Evolutionary conservation across 2,888 invertebrate species (phyloP).

Genomic region (Ryuthela nishihirai): DNA sequence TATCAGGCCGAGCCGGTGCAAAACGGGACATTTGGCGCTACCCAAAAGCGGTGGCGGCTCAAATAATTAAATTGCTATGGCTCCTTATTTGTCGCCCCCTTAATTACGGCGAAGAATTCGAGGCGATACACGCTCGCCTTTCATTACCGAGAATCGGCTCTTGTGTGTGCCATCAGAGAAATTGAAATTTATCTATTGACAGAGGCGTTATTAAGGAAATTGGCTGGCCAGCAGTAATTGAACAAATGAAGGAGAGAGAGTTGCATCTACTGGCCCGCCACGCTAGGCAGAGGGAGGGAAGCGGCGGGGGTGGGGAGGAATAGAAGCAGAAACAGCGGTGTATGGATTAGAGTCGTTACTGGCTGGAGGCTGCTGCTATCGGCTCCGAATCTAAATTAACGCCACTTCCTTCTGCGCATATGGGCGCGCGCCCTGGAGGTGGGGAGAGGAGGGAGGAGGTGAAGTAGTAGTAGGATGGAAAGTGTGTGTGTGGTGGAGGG

Average conservation of each 20-base stretch:
- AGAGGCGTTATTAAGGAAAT: slow-evolving; percentile 41
- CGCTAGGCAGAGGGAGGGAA: too few relatives aligned
- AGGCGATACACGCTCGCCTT: slow-evolving; percentile 31
- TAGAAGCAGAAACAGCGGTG: neutral
- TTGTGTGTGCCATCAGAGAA: slow-evolving; percentile 38
- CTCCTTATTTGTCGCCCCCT: slow-evolving; percentile 39
- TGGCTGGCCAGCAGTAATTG: slow-evolving; percentile 38
- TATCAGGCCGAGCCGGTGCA: too few relatives aligned
- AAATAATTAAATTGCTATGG: slow-evolving; percentile 38
- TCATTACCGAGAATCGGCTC: slow-evolving; percentile 17
- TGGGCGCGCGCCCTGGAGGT: too few relatives aligned
- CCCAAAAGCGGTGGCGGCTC: too few relatives aligned
- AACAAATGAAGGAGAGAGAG: slow-evolving; percentile 14
- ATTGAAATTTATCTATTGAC: slow-evolving; percentile 41
- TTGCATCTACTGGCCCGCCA: neutral
- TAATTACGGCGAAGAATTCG: slow-evolving; percentile 16
- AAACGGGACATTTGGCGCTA: too few relatives aligned
- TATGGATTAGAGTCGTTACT: too few relatives aligned
- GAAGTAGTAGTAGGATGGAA: too few relatives aligned
- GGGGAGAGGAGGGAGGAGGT: too few relatives aligned
- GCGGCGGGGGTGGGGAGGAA: neutral
- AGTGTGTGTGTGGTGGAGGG: too few relatives aligned
- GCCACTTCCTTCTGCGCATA: slow-evolving; percentile 9
- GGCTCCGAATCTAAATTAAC: slow-evolving; percentile 33
- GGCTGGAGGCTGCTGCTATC: too few relatives aligned